Evolutionary conservation across 1,140 invertebrate species (phyloP).

Genomic region (Meloidogyne exigua): DNA sequence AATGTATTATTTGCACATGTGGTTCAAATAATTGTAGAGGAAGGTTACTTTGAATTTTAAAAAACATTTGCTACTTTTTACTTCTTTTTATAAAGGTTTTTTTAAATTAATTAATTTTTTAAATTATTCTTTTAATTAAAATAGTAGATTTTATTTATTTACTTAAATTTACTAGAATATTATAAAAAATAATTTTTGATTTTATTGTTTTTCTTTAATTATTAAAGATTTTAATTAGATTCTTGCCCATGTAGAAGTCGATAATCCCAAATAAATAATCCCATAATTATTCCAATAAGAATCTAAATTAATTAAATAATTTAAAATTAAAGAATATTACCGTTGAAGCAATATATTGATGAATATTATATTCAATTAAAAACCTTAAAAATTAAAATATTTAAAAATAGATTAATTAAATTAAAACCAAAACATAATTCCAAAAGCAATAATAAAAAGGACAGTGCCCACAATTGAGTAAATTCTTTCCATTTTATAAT

Average conservation of each 20-base stretch:
- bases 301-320: slow-evolving; percentile 10
- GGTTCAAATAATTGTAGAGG: slow-evolving; percentile 26
- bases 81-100: background rate
- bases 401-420: background rate
- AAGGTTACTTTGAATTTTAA: slow-evolving; percentile 21
- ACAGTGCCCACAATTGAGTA: slow-evolving; percentile 56
- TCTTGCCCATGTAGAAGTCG: slow-evolving; percentile 40
- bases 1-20: slow-evolving; percentile 26
- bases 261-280: slow-evolving; percentile 42
- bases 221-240: slow-evolving; percentile 29
- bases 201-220: too few species aligned
- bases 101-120: too few species aligned
- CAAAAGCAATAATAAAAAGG: slow-evolving; percentile 58
- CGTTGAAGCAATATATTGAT: slow-evolving; percentile 44
- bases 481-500: slow-evolving; percentile 54
- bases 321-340: slow-evolving; percentile 1
- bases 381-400: slow-evolving; percentile 41
- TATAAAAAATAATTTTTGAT: too few species aligned
- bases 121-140: too few species aligned
- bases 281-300: slow-evolving; percentile 28
- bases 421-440: slow-evolving; percentile 28
- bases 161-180: background rate
- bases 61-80: background rate
- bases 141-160: background rate
- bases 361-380: slow-evolving; percentile 48